Conservation (phyloP, 2,888 invertebrate genomes). For the Dexiosoma caninum region DNA sequence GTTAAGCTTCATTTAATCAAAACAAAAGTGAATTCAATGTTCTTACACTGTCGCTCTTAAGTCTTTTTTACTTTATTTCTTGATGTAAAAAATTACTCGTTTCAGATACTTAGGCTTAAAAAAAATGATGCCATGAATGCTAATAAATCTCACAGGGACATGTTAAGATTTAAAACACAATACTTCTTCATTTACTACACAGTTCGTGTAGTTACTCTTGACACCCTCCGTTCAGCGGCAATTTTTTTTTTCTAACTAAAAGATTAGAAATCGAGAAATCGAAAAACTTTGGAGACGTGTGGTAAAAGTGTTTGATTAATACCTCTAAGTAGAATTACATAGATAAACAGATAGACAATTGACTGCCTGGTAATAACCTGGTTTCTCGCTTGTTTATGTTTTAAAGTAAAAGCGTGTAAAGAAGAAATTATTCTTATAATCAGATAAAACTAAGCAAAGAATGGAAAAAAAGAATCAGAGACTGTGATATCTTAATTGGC, state of each 20-base stretch:
- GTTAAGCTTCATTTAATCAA: constrained; percentile 76
- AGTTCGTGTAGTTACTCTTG: background rate
- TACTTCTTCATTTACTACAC: background rate
- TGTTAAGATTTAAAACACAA: constrained; percentile 20
- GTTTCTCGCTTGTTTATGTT: background rate
- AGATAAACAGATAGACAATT: constrained; percentile 38
- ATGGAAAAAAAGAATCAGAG: background rate
- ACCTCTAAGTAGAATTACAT: constrained; percentile 7
- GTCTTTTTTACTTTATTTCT: background rate
- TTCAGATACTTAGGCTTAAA: constrained; percentile 67
- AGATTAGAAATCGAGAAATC: constrained; percentile 5
- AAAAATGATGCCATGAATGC: constrained; percentile 72
- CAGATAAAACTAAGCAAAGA: background rate
- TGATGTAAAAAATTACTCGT: constrained; percentile 71
- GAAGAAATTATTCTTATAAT: constrained; percentile 39
- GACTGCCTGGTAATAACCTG: constrained; percentile 32
- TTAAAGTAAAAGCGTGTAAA: background rate
- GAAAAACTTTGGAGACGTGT: constrained; percentile 15
- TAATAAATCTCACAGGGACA: constrained; percentile 70
- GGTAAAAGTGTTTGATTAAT: constrained; percentile 37
- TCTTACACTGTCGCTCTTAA: background rate
- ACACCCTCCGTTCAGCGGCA: too few relatives aligned
- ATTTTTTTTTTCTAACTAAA: background rate
- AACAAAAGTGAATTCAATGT: constrained; percentile 69
- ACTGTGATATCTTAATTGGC: constrained; percentile 36